Base-by-base conservation (phyloP, 2,797 vertebrate species). In the Platyrinchus mystaceus region DNA sequence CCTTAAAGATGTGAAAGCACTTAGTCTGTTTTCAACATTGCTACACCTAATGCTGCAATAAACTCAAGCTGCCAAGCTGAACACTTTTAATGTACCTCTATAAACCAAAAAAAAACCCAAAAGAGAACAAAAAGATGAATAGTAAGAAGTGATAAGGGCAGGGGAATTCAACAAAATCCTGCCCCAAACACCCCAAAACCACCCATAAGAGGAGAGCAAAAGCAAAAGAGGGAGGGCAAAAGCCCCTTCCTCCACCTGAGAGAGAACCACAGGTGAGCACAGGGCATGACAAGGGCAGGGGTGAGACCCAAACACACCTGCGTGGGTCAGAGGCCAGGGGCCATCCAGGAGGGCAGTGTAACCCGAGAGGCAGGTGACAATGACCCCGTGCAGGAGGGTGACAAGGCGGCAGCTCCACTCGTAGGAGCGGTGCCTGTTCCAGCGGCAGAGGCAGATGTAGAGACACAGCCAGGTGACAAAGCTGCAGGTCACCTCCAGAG, bases 361-460 rank as follows among this genome's bases (percentile, higher is more conserved):
- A 14, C 98, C 98, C 0, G 99, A 99, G 89, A 99, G 97, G 94
- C 97, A 97, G 83, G 99, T 98, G 12, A 98, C 98, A 58, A 98
- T 63, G 93, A 98, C 89, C 75, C 99, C 99, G 1, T 99, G 99
- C 30, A 98, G 79, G 87, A 99, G 97, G 1, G 99, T 99, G 91
- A 99, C 99, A 46, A 99, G 97, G 43, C 99, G 98, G 75, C 99
- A 99, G 98, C 98, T 99, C 99, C 99, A 99, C 96, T 99, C 99
- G 14, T n/a, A 96, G 90, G 98, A 98, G 22, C 97, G 98, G 82
- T 76, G 97, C 58, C 96, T 90, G 76, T 98, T 98, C 71, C 98
- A 30, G 66, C 3, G 81, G 93, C 98, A 98, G 95, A 99, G 95
- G 90, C 97, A 82, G 15, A 94, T 23, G 94, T 99, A 99, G 68